Base-by-base conservation (phyloP, 2,888 invertebrate species). In the Agrochola litura region DNA sequence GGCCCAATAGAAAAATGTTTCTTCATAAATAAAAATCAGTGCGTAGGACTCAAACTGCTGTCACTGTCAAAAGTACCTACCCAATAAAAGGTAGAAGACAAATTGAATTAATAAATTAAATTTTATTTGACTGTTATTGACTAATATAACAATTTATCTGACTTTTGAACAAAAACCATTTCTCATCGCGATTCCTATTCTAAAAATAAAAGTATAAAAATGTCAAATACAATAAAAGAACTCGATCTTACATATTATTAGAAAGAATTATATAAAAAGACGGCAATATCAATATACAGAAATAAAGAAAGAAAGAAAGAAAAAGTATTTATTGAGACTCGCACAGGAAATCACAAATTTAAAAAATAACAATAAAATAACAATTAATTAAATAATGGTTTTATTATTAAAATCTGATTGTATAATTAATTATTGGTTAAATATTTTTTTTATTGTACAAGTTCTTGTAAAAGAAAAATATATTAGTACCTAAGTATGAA, bases 41-140 rank as follows among this genome's bases (percentile, higher is more conserved):
- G 88, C 82, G 88, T 88, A 76, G 84, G 82, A 10, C 6, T 73
- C 41, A 73, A 84, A 81, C 19, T 58, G 52, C 49, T 66, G 37
- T 58, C 58, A 77, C 41, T 60, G 61, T 60, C 63, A 67, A 70
- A 79, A 74, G 49, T 61, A 52, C 9, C 6, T 61, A 52, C 9
- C 6, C 0, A 66, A 71, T 73, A 76, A 73, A 81, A 64, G 12
- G 41, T 61, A 58, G 19, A 37, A 69, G 49, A 56, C 6, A 65
- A 75, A 73, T 60, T 64, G 58, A 74, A 69, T 71, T 54, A 63
- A 75, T 75, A 68, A 61, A 73, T 73, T 43, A 41, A 12, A 66
- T 67, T 66, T 67, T 41, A 73, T 81, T 56, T 19, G 19, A 72
- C 22, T 14, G 19, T 37, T 43, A 6, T 19, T 30, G 14, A 58